These are phyloP conservation scores for Hippocampus zosterae DNA, from an alignment of 2,113 vertebrate genomes.

Conservation along the genomic window DNA sequence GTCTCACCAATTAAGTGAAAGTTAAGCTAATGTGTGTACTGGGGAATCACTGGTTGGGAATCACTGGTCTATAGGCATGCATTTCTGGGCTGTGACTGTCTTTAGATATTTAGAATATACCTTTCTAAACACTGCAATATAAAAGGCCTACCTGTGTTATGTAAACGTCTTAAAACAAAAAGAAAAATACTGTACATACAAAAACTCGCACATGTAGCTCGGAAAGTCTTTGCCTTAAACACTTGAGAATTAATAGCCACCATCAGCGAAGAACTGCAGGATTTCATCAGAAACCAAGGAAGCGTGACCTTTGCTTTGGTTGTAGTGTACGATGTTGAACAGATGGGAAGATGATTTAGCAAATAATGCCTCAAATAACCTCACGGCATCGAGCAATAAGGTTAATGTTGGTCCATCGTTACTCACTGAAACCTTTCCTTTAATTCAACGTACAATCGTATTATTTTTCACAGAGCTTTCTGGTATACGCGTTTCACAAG, in stretches of 20 bases:
- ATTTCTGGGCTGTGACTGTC: too few species aligned
- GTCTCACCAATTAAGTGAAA: too few species aligned
- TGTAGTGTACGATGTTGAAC: background rate
- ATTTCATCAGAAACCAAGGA: conserved; percentile 21
- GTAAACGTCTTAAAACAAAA: too few species aligned
- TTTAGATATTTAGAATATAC: too few species aligned
- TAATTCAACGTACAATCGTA: background rate
- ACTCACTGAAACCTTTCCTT: background rate
- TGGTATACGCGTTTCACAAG: conserved; percentile 2
- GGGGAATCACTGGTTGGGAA: too few species aligned
- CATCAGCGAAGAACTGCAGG: conserved; percentile 12
- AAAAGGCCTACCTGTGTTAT: too few species aligned
- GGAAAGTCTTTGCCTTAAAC: background rate
- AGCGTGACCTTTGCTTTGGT: background rate
- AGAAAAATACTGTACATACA: too few species aligned
- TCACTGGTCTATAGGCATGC: too few species aligned
- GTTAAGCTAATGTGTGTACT: too few species aligned
- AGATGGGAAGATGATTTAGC: background rate
- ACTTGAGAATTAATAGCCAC: conserved; percentile 19
- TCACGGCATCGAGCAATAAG: background rate
- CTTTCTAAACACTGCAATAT: too few species aligned
- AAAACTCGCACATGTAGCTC: too few species aligned
- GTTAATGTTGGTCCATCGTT: background rate
- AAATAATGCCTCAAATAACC: background rate
- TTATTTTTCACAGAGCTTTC: background rate